Base-by-base conservation (phyloP, 2,888 invertebrate species). In the Sthenelais limicola region DNA sequence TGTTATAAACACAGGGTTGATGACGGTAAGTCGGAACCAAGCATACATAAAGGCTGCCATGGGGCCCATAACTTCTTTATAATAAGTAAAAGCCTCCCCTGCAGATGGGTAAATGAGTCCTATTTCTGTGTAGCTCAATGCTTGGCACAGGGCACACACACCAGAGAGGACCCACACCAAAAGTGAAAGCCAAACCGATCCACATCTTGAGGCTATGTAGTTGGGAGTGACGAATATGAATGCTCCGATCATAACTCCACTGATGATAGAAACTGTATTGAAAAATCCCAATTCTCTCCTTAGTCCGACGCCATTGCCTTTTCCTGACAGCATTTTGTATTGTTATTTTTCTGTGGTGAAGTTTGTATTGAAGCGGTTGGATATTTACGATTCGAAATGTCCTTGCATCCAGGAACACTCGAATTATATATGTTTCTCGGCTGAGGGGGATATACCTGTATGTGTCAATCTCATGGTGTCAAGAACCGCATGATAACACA, bases 11-110 rank as follows among this genome's bases (percentile, higher is more conserved):
- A 56, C 56, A 7, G 56, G 56, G 2, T 33, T 33, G 3, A 56
- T 56, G 12, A 32, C 56, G 1, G 33, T 21, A 15, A 56, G 56
- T 33, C 56, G 56, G 56, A 56, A 56, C 56, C 56, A 56, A 56
- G 56, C 56, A 15, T 56, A 56, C 56, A 56, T 32, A 33, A 56
- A 56, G 12, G n/a, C 56, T 1, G 56, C 56, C 30, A 56, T 9
- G 1, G 32, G 56, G 21, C 56, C 56, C 4, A 32, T 30, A 5
- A 56, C 56, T 33, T 56, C 30, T 28, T 9, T 28, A 21, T 56
- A 56, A 33, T 56, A 56, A n/a, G 56, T 56, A 21, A 30, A 56
- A 15, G 56, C 56, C 32, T 56, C 56, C 2, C 56, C 56, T 2
- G 56, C 56, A 32, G 56, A 56, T 1, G 56, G 56, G 33, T 30